Evolutionary conservation across 2,797 vertebrate genomes (phyloP).

Genomic region (Ptychobarbus kaznakovi): DNA sequence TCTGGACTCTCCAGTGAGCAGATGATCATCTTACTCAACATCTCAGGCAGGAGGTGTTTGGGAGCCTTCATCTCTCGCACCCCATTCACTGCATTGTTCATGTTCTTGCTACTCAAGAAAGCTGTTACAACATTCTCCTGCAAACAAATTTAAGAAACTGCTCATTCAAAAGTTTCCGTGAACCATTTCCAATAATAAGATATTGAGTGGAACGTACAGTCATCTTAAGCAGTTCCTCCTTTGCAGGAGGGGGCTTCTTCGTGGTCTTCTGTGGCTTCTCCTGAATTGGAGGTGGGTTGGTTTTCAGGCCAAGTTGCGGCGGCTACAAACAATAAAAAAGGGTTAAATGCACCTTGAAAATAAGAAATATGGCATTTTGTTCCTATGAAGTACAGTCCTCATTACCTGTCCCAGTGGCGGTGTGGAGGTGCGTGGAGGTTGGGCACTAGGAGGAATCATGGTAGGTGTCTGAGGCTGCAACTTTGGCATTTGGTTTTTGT

Average conservation of each 20-base stretch:
- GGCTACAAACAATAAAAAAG: constrained; percentile 70
- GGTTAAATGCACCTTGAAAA: neutral
- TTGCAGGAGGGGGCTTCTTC: constrained; percentile 95
- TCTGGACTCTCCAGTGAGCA: constrained; percentile 91
- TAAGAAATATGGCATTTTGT: neutral
- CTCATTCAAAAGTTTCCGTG: neutral
- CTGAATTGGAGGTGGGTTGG: constrained; percentile 97
- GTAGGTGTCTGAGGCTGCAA: constrained; percentile 94
- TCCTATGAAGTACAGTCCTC: neutral
- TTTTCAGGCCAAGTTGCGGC: constrained; percentile 97
- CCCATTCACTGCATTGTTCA: constrained; percentile 86
- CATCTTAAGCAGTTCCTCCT: constrained; percentile 94
- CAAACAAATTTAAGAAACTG: neutral
- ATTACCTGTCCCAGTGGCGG: constrained; percentile 95
- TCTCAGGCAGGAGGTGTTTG: constrained; percentile 96
- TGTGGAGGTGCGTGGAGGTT: constrained; percentile 94
- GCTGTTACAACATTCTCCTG: constrained; percentile 91
- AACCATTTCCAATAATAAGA: neutral
- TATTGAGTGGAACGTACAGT: constrained; percentile 80
- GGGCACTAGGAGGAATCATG: constrained; percentile 96
- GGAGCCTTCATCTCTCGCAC: constrained; percentile 94
- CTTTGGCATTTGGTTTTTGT: constrained; percentile 98
- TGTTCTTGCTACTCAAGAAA: constrained; percentile 89
- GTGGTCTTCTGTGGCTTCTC: constrained; percentile 95
- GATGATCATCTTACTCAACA: constrained; percentile 93